Evolutionary conservation across 2,797 vertebrate species (phyloP), one percentile per base, ranked within the genome.

Genomic region (Hybognathus amarus): DNA sequence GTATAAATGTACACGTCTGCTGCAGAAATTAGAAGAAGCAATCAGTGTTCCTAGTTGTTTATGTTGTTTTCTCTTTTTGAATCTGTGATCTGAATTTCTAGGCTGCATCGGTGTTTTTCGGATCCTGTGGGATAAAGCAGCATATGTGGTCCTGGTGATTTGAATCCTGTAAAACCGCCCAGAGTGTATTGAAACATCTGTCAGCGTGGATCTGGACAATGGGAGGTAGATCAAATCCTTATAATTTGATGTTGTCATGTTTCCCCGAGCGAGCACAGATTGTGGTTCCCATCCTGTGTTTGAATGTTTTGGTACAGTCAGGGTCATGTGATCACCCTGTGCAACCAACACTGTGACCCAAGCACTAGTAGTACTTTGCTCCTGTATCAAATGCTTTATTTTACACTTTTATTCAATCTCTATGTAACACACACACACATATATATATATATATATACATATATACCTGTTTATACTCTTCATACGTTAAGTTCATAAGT

Each of bases 101-200:
- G 42, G 64, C 33, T 66, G 24, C 30, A 3, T 67, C 0, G 15
- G 30, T 20, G 30, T 52, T 74, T 50, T 64, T 33, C 9, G 0
- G 27, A 24, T 81, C 70, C 80, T 68, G 8, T 77, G 73, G 73
- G 63, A 76, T 68, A 30, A 74, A 74, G 17, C 73, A 68, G 38
- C 64, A 77, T 77, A 77, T 77, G 63, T 69, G 73, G 63, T 67
- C 63, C 36, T 36, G 50, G 81, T 69, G 50, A 54, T 83, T 69
- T 33, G 27, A 83, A 77, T 77, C 63, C 81, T 77, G 47, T 59
- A 59, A 83, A 83, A 69, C 47, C 6, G 27, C 73, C 24, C 17
- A 2, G 13, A 50, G 63, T 61, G 61, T 18, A 45, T 69, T 77
- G 63, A 83, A 77, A 68, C 81, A 83, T 83, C 73, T 83, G 81